phyloP scores from a whole-genome alignment of 2,797 vertebrate species.

The Acanthiza pusilla region DNA sequence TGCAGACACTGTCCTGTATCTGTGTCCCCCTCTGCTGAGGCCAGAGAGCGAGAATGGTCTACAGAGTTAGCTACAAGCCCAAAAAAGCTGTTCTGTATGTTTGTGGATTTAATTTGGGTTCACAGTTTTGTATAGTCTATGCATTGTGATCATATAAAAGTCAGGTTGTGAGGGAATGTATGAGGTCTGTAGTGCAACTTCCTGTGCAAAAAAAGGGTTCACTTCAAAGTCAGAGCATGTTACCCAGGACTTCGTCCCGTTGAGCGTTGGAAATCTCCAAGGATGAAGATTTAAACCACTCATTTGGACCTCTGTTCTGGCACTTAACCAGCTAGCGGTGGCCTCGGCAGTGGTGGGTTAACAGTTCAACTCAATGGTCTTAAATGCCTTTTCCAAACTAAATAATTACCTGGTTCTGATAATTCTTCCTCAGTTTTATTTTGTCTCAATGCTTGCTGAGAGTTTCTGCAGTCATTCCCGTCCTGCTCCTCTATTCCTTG shows the following conservation, averaged over 20 bases:
- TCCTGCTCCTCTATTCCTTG: background rate
- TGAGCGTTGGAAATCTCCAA: background rate
- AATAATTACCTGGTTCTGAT: background rate
- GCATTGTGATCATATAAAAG: background rate
- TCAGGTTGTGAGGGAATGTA: background rate
- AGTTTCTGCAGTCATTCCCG: background rate
- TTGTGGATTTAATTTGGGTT: background rate
- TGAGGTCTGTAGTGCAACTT: background rate
- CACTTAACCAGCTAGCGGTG: background rate
- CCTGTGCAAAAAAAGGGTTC: background rate
- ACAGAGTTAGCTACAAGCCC: background rate
- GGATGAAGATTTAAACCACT: background rate
- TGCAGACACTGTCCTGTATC: background rate
- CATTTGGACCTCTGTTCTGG: background rate
- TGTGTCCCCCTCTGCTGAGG: background rate
- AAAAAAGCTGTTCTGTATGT: background rate
- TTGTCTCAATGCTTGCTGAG: background rate
- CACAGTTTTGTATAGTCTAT: rapidly evolving
- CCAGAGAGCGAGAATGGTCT: background rate
- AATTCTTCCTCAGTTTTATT: background rate
- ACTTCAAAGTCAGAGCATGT: background rate
- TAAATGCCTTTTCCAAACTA: background rate
- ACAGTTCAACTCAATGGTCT: background rate
- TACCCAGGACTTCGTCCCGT: background rate
- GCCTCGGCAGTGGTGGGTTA: background rate